Conservation (phyloP, 2,888 invertebrate species). For the Lomographa bimaculata region DNA sequence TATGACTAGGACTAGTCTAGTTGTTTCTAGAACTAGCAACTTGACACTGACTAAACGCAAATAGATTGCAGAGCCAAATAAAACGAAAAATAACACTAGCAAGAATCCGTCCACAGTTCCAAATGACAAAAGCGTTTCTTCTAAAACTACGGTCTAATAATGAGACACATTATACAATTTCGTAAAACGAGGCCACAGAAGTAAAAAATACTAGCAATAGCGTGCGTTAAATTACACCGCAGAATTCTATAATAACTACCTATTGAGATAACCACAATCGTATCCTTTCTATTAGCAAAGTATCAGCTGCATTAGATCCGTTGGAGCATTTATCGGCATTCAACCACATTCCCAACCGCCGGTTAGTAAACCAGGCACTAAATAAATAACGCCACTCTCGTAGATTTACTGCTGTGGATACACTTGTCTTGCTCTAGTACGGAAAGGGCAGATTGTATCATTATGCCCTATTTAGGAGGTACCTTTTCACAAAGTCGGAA, state of each 20-base stretch:
- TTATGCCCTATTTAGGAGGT: constrained; percentile 15
- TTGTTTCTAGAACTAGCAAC: no score
- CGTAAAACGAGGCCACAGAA: no score
- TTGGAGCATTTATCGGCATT: constrained; percentile 24
- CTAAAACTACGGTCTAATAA: no score
- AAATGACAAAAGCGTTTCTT: no score
- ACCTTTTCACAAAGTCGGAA: constrained; percentile 6
- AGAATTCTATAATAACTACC: background rate
- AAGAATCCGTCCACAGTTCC: no score
- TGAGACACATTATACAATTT: no score
- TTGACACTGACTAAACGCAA: no score
- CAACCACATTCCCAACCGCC: constrained; percentile 28
- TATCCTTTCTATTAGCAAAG: constrained; percentile 6
- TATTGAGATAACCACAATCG: constrained; percentile 6
- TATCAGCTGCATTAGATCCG: constrained; percentile 11
- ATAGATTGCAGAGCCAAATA: no score
- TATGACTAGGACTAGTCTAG: no score
- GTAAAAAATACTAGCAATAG: no score
- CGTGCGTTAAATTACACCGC: no score
- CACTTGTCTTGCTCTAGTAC: constrained; percentile 31
- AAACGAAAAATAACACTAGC: no score
- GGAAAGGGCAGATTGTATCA: constrained; percentile 34
- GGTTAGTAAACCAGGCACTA: constrained; percentile 27
- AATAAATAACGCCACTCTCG: constrained; percentile 26
- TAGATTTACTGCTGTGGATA: constrained; percentile 31